Percentiles rank a stretch among this genome's conserved stretches.
Conservation (phyloP, 2,888 invertebrate species). For the Mesorhabditis sp. region DNA sequence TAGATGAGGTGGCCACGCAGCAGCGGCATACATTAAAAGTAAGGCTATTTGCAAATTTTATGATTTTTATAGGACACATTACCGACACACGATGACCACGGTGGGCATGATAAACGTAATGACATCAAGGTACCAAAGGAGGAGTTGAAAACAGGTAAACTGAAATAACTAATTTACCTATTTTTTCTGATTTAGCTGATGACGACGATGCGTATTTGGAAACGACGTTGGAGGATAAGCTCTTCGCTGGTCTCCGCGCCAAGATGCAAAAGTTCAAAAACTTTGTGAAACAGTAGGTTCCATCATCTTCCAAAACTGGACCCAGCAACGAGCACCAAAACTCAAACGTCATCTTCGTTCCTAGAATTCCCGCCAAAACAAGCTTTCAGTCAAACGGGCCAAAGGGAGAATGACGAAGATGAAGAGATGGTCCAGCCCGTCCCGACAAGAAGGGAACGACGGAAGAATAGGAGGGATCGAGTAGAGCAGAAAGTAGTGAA, state of each 20-base stretch:
- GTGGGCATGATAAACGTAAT: not conserved
- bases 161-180: not conserved
- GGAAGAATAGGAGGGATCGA: not conserved
- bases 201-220: conserved; percentile 17
- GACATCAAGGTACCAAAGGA: not conserved
- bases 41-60: not conserved
- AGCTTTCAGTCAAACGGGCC: too few species aligned
- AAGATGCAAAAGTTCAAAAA: conserved; percentile 20
- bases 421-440: conserved; percentile 9
- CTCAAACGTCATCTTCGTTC: too few species aligned
- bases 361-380: too few species aligned
- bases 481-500: conserved; percentile 8
- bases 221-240: conserved; percentile 21
- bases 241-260: conserved; percentile 33
- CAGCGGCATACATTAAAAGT: conserved; percentile 16
- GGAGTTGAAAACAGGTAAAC: not conserved
- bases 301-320: too few species aligned
- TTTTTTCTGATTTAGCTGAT: conserved; percentile 3
- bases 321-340: too few species aligned
- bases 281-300: not conserved
- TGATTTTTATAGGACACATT: not conserved
- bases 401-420: conserved; percentile 9
- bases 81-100: not conserved
- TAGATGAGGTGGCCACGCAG: conserved; percentile 17
- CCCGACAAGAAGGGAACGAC: conserved; percentile 19